These are phyloP conservation scores for Pungitius pungitius DNA, from an alignment of 2,113 vertebrate genomes.

Conservation along the genomic window DNA sequence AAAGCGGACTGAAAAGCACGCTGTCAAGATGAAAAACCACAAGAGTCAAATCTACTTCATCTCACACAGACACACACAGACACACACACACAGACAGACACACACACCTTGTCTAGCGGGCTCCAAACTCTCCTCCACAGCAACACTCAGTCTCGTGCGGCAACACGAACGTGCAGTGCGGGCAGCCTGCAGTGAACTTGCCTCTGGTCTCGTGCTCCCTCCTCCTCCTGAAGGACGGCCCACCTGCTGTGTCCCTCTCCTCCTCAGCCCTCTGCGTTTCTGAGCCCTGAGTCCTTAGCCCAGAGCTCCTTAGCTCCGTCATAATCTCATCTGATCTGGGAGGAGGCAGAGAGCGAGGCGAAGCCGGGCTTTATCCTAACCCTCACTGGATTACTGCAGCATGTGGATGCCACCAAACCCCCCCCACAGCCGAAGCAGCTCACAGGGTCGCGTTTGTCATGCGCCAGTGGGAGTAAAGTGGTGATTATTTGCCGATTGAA, in stretches of 20 bases:
- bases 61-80: constrained; percentile 29
- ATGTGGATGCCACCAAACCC: constrained; percentile 57
- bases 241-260: constrained; percentile 57
- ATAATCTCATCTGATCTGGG: constrained; percentile 76
- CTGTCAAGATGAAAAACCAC: neutral
- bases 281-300: constrained; percentile 48
- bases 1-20: neutral
- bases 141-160: constrained; percentile 10
- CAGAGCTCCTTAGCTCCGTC: constrained; percentile 62
- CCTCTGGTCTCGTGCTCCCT: constrained; percentile 21
- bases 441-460: constrained; percentile 28
- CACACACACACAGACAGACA: constrained; percentile 29
- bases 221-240: constrained; percentile 36
- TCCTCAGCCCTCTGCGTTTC: constrained; percentile 43
- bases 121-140: constrained; percentile 22
- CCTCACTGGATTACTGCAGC: constrained; percentile 69
- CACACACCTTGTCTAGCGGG: constrained; percentile 22
- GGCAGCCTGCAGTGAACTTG: neutral
- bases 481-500: constrained; percentile 29
- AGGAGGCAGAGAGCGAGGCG: constrained; percentile 66
- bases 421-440: neutral
- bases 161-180: neutral
- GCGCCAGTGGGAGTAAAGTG: constrained; percentile 5
- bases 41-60: neutral
- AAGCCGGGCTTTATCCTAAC: constrained; percentile 66